Percentiles rank a stretch among this genome's conserved stretches.
Evolutionary conservation across 92 coral and sea anemone species (phyloP).

Genomic region (Epizoanthus rinbou): DNA sequence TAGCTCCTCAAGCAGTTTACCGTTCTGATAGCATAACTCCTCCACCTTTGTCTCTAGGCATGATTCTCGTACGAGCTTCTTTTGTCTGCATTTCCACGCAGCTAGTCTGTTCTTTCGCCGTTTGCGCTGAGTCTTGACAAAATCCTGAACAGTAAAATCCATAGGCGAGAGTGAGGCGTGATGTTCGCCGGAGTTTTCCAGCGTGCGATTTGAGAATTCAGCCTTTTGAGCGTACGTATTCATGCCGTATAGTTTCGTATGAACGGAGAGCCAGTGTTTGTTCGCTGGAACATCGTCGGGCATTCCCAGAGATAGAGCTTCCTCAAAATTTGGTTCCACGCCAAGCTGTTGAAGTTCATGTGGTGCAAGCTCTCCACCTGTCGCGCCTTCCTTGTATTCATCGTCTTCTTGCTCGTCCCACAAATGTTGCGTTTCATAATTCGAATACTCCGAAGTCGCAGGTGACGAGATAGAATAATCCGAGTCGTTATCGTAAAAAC

Average conservation of each 20-base stretch:
- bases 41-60: conserved; percentile 64
- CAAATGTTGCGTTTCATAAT: conserved; percentile 16
- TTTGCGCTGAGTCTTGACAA: conserved; percentile 55
- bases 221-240: conserved; percentile 42
- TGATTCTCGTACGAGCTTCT: conserved; percentile 63
- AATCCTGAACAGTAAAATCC: conserved; percentile 48
- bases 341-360: not conserved
- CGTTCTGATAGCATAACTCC: conserved; percentile 63
- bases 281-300: conserved; percentile 49
- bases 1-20: conserved; percentile 61
- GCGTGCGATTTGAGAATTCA: conserved; percentile 23
- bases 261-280: conserved; percentile 66
- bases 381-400: not conserved
- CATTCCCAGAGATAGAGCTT: conserved; percentile 13
- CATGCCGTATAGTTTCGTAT: conserved; percentile 61
- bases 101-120: conserved; percentile 63
- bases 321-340: conserved; percentile 30
- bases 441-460: conserved; percentile 40
- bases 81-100: conserved; percentile 75
- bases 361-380: conserved; percentile 1
- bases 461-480: conserved; percentile 60
- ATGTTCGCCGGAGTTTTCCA: not conserved
- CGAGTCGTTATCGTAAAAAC: conserved; percentile 59
- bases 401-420: conserved; percentile 26
- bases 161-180: not conserved